Evolutionary conservation across 2,888 invertebrate species (phyloP), one percentile per base, ranked within the genome.

Genomic region (Patella ulyssiponensis): DNA sequence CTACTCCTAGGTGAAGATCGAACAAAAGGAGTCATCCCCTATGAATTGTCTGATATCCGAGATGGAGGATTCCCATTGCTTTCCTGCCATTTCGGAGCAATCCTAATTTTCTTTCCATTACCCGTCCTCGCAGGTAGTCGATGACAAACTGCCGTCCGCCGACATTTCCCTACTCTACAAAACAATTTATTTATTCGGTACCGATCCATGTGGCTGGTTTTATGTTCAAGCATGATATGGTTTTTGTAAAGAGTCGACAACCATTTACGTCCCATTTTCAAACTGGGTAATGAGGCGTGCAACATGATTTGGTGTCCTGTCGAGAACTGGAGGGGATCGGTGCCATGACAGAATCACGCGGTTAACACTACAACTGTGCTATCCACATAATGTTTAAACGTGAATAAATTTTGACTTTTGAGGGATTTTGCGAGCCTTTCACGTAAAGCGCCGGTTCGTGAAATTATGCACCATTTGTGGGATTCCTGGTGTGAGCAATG

Each of bases 81-180:
- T 64, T 64, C 23, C 20, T 70, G n/a, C 75, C 27, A 54, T 70
- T 75, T 75, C 70, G 51, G 52, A 11, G 71, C 70, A 69, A 75
- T 69, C 53, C 54, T 64, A 75, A 75, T 75, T 75, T 71, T 76
- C 76, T 71, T 71, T 71, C 71, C 58, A 76, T 71, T 76, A 76
- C 71, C 56, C n/a, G 14, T 44, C 58, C 51, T 54, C 71, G 52
- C 75, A 70, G 75, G 76, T 76, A 71, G 23, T 64, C 64, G 64
- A 64, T 64, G 64, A 64, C 64, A 64, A 64, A 64, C n/a, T 64
- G 64, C 23, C n/a, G 20, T 9, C 23, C 23, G n/a, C 23, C 64
- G 23, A 64, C 64, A 23, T 64, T 64, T 64, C 17, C 64, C 11
- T 64, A 23, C 20, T 64, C 23, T 64, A 23, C 64, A 64, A 64